A percentile compares a stretch with the other conserved stretches of the same genome.
Conservation (phyloP, 2,113 vertebrate genomes). For the Zapornia atra region DNA sequence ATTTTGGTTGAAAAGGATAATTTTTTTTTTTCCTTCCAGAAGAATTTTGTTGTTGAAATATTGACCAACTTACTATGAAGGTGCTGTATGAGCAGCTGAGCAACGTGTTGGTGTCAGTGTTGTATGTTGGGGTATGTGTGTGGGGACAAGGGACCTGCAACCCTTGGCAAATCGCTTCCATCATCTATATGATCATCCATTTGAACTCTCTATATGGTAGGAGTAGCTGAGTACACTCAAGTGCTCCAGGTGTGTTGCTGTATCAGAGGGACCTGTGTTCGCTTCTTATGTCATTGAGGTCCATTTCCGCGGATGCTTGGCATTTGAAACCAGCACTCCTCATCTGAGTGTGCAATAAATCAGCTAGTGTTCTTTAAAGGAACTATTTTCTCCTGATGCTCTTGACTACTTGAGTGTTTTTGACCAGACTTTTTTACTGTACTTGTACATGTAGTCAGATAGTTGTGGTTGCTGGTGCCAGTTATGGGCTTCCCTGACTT, state of each 20-base stretch:
- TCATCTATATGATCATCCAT: neutral
- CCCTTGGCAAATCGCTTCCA: neutral
- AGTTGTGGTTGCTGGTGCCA: neutral
- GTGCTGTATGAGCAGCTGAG: neutral
- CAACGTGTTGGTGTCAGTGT: neutral
- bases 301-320: neutral
- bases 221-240: neutral
- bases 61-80: neutral
- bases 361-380: neutral
- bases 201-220: neutral
- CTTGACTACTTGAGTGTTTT: neutral
- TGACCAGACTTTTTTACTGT: neutral
- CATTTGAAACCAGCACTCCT: neutral
- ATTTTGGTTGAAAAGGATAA: neutral
- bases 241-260: neutral
- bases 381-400: neutral
- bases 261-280: neutral
- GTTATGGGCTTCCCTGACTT: neutral
- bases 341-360: neutral
- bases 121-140: neutral
- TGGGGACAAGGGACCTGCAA: neutral
- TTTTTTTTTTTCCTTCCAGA: neutral
- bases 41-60: neutral
- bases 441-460: neutral
- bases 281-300: neutral